Evolutionary conservation across 2,888 invertebrate species (phyloP).

Genomic region (Lepas anatifera): DNA sequence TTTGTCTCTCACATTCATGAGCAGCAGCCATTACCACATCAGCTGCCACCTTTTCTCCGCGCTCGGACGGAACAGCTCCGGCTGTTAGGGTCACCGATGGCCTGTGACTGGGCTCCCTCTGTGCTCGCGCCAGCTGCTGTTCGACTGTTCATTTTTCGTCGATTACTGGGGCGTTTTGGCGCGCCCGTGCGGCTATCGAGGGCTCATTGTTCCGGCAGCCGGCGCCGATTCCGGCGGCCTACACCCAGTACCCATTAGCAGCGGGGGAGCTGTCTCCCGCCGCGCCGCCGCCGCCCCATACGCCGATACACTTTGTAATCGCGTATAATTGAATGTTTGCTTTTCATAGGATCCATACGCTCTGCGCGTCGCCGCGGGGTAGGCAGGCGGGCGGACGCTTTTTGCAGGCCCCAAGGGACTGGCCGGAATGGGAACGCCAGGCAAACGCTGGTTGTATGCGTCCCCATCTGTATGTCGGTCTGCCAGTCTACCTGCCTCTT

Average conservation of each 20-base stretch:
- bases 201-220: neutral
- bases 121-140: neutral
- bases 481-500: no score
- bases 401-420: neutral
- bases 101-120: neutral
- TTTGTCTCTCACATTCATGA: no score
- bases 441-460: neutral
- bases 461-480: neutral
- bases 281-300: neutral
- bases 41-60: no score
- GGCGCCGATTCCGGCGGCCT: neutral
- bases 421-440: neutral
- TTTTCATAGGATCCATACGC: slow-evolving; percentile 7
- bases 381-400: neutral
- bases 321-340: slow-evolving; percentile 12
- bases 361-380: no score
- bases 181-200: neutral
- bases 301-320: slow-evolving; percentile 12
- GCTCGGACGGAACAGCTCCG: no score
- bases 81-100: no score
- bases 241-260: neutral
- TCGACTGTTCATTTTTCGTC: slow-evolving; percentile 2
- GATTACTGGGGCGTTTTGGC: neutral
- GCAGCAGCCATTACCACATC: no score
- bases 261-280: neutral